These are phyloP conservation scores for Apaloderma vittatum DNA, from an alignment of 2,113 vertebrate genomes.

Conservation along the genomic window DNA sequence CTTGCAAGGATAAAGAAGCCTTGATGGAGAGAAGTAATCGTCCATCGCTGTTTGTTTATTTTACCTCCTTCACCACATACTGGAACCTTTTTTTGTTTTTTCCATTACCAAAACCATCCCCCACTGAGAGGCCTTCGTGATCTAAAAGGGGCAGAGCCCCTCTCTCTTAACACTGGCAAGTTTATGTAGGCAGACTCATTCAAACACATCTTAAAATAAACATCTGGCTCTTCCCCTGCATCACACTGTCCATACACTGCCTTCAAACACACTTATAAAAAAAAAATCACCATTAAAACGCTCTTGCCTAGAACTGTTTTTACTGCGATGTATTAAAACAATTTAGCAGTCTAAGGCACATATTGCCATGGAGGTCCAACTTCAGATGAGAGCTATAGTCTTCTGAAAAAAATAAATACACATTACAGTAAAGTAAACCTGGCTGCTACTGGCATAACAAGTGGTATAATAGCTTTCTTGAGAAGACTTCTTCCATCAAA, in stretches of 20 bases:
- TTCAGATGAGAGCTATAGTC: background rate
- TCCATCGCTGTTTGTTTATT: slow-evolving; percentile 89
- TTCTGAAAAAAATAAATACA: slow-evolving; percentile 37
- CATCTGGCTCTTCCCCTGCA: slow-evolving; percentile 26
- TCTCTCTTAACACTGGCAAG: slow-evolving; percentile 35
- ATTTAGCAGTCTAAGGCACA: background rate
- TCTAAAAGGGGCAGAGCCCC: slow-evolving; percentile 46
- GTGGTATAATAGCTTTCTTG: background rate
- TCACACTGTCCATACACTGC: background rate
- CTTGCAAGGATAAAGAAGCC: slow-evolving; percentile 80
- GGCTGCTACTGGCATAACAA: background rate
- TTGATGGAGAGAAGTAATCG: slow-evolving; percentile 86
- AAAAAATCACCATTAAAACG: slow-evolving; percentile 11
- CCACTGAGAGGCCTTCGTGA: slow-evolving; percentile 75
- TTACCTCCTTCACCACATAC: slow-evolving; percentile 91
- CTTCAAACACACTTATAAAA: slow-evolving; percentile 43
- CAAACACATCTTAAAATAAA: slow-evolving; percentile 72
- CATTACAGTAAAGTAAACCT: slow-evolving; percentile 17
- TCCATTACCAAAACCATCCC: slow-evolving; percentile 75
- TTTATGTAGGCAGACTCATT: slow-evolving; percentile 68
- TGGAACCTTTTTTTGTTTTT: slow-evolving; percentile 87
- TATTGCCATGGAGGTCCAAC: background rate
- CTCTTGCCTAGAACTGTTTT: slow-evolving; percentile 11
- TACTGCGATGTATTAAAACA: slow-evolving; percentile 39
- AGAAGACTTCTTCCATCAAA: slow-evolving; percentile 16